Base-by-base conservation (phyloP, 2,797 vertebrate species). In the Saguinus oedipus region DNA sequence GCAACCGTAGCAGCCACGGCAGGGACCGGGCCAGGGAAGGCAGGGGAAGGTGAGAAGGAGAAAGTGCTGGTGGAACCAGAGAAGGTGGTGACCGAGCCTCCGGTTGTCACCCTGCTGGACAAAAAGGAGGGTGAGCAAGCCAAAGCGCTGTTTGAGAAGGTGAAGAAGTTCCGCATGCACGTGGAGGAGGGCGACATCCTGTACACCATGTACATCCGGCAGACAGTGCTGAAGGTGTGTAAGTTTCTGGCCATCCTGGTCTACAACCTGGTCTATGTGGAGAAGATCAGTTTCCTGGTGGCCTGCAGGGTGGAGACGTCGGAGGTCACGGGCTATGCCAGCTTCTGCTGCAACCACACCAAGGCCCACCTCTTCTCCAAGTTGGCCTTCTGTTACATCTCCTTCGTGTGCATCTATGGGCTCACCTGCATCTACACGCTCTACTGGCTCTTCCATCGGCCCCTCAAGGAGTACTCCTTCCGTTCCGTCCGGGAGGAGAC, bases 111-210 rank as follows among this genome's bases (percentile, higher is more conserved):
- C 1, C 98, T 99, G 22, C 92, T 99, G 85, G 99, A 99, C 98
- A 99, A 99, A 97, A 99, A 99, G 95, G 99, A 99, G 97, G 99
- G 99, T 0, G 99, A 99, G 89, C 99, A 99, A 97, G 99, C 99
- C 79, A 99, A 99, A 97, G 99, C 99, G 36, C 98, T 99, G 24
- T 99, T 99, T 97, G 99, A 99, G 97, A 99, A 99, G 87, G 99
- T 99, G 94, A 99, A 99, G 98, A 99, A 99, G 98, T 99, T 99
- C 95, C 98, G 99, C 2, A 98, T 99, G 39, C 99, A 99, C 0
- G 99, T 99, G 19, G 99, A 99, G 90, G 99, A 99, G 96, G 99
- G 99, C 0, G 99, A 99, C 97, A 98, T 99, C 92, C 98, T 99
- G 68, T 99, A 99, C 61, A 94, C 98, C 59, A 99, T 99, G 99